phyloP scores from a whole-genome alignment of 2,113 vertebrate genomes.

The Ciconia maguari region DNA sequence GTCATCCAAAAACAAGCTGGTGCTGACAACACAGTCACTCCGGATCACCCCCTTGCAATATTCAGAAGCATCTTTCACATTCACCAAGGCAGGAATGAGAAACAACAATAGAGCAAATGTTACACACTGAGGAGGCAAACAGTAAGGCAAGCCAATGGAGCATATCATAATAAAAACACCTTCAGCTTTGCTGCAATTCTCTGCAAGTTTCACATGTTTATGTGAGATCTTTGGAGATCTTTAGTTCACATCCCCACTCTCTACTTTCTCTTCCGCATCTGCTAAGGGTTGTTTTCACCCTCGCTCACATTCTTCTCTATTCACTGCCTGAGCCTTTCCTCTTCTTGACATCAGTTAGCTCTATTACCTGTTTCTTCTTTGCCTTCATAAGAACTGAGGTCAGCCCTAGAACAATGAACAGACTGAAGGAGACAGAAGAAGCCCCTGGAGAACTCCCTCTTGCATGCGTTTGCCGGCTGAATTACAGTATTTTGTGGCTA shows the following conservation, averaged over 20 bases:
- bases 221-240: neutral
- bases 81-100: neutral
- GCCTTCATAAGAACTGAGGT: neutral
- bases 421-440: neutral
- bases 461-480: neutral
- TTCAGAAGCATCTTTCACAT: neutral
- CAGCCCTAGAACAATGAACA: neutral
- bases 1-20: neutral
- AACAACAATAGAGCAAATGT: rapidly evolving
- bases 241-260: neutral
- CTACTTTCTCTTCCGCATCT: neutral
- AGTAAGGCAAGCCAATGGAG: neutral
- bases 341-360: neutral
- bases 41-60: neutral
- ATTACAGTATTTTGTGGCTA: neutral
- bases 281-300: neutral
- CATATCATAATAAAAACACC: neutral
- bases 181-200: neutral
- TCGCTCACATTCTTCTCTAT: neutral
- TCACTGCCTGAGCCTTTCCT: neutral
- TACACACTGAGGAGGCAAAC: neutral
- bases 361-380: neutral
- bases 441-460: neutral
- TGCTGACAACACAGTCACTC: neutral
- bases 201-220: neutral